These are phyloP conservation scores for Lagocephalus sceleratus DNA, from an alignment of 2,797 vertebrate genomes.

Conservation along the genomic window DNA sequence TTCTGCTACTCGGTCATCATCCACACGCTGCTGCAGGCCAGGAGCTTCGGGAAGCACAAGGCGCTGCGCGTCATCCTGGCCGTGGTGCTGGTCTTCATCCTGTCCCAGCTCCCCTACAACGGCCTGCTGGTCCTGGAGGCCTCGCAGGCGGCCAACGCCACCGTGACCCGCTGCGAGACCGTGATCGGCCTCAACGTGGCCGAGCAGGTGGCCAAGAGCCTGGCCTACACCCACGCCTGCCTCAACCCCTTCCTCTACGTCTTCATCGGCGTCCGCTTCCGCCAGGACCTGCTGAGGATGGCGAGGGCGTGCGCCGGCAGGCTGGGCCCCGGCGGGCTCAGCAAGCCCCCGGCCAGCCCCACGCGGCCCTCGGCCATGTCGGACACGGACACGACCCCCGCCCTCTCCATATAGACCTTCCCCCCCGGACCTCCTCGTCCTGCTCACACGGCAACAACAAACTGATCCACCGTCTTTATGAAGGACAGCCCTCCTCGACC, in stretches of 20 bases:
- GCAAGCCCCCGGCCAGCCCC: slow-evolving; percentile 49
- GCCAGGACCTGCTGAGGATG: slow-evolving; percentile 76
- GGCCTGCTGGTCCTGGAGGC: slow-evolving; percentile 78
- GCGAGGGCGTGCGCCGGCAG: slow-evolving; percentile 50
- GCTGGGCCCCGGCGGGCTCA: slow-evolving; percentile 50
- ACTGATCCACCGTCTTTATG: not conserved
- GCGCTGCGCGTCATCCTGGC: slow-evolving; percentile 82
- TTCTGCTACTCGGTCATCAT: slow-evolving; percentile 87
- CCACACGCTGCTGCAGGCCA: slow-evolving; percentile 80
- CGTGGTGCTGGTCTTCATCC: slow-evolving; percentile 81
- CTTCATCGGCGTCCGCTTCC: slow-evolving; percentile 86
- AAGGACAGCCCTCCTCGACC: not conserved
- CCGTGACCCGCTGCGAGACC: slow-evolving; percentile 63
- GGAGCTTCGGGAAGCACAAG: slow-evolving; percentile 86
- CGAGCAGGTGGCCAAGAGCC: slow-evolving; percentile 80
- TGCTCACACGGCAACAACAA: not conserved
- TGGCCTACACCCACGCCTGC: slow-evolving; percentile 88
- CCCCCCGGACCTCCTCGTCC: not conserved
- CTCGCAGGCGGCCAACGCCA: slow-evolving; percentile 55
- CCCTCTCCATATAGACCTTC: slow-evolving; percentile 71
- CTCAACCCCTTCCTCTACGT: slow-evolving; percentile 88
- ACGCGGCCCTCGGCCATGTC: slow-evolving; percentile 79
- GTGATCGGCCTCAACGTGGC: slow-evolving; percentile 67
- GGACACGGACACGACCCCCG: slow-evolving; percentile 76
- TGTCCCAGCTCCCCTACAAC: slow-evolving; percentile 87